Base-by-base conservation (phyloP, 2,888 invertebrate species). In the Poecilobothrus nobilitatus region DNA sequence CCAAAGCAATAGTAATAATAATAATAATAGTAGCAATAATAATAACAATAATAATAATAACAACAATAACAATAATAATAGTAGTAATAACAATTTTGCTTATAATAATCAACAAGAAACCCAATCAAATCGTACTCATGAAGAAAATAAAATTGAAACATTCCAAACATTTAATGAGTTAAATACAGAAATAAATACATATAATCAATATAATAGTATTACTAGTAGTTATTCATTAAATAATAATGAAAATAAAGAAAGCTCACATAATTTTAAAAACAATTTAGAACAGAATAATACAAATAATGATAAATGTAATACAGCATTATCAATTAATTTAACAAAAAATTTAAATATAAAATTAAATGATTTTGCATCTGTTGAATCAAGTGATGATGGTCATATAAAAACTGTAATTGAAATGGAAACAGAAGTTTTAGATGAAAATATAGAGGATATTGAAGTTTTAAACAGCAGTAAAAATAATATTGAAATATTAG, bases 1-100 rank as follows among this genome's bases (percentile, higher is more conserved):
- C 22, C 5, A 8, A 18, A 65, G 69, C 15, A 65, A 9, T 68
- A 66, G n/a, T 44, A 37, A 44, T 27, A 67, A 68, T 67, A 20
- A 12, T 0, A 33, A 63, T 66, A 41, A 66, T 41, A 37, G 67
- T 15, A 20, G 63, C 22, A 6, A 5, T 20, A 62, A 21, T 5
- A 21, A 10, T 5, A 21, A 2, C 10, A 20, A 21, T 62, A 10
- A 62, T 8, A 9, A 41, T 53, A 67, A 68, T 67, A 20, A 12
- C 0, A 33, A 63, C 66, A 41, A 66, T 41, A 37, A 66, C 10
- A 20, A 65, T 63, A 6, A 5, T 20, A 62, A 21, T 5, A 21
- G 21, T 5, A 21, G 5, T 21, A 20, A 21, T 62, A 10, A 62
- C 41, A 9, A 41, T 53, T 18, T 18, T n/a, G 1, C n/a, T 15